Evolutionary conservation across 2,888 invertebrate species (phyloP), one percentile per base, ranked within the genome.

Genomic region (Apodemia duryi): DNA sequence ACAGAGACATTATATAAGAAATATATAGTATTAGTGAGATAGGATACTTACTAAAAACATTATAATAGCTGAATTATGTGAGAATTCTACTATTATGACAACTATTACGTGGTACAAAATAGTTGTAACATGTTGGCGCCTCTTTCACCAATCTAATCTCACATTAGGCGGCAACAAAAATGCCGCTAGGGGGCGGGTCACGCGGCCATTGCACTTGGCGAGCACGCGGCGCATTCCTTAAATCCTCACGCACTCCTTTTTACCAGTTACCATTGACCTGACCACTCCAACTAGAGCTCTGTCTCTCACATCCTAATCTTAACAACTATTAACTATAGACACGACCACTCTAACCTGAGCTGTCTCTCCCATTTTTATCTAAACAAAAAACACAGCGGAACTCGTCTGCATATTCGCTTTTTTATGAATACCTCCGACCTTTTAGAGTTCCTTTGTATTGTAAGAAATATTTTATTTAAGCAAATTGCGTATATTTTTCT

Each of bases 141-240:
- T 72, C 74, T 73, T 72, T 72, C 69, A 77, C 77, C 76, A 76
- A 82, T 79, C 77, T 72, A 75, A 81, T 80, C 79, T 77, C 74
- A 78, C 77, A 77, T 84, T 81, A 82, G 80, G 78, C 79, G 80
- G 78, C 79, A 76, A 87, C 85, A 87, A 90, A 89, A 90, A 88
- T 86, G 83, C 83, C 80, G 80, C 83, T 75, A 51, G 81, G 81
- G 79, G 88, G 86, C 86, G 86, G 84, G 81, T 82, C 84, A 76
- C 77, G 79, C 79, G 91, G 91, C 81, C 88, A 84, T 87, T 91
- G 91, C 91, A 91, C 91, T 90, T 91, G 90, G 83, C 85, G 80
- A 81, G 80, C 82, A 81, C 79, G 80, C 82, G 79, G 83, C 86
- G 84, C 90, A 90, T 91, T 90, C 91, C 88, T 51, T 21, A 21